Conservation (phyloP, 2,888 invertebrate species). For the Apotomis turbidana region DNA sequence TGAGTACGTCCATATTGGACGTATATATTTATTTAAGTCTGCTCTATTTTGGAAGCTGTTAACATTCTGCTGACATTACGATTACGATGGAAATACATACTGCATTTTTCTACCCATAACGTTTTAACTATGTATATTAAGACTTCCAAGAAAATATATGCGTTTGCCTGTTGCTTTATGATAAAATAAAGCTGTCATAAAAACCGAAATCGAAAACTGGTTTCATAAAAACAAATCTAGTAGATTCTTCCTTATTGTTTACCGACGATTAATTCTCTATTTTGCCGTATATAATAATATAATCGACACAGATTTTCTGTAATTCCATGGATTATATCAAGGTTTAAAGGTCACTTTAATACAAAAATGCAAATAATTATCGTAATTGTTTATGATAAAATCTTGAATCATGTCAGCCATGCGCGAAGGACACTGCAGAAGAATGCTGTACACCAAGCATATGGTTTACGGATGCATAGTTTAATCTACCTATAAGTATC, state of each 20-base stretch:
- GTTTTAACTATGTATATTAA: no score
- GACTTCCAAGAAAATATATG: no score
- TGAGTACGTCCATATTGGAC: not conserved
- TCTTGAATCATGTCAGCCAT: slow-evolving; percentile 31
- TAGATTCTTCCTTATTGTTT: not conserved
- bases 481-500: not conserved
- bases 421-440: slow-evolving; percentile 28
- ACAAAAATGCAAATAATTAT: slow-evolving; percentile 3
- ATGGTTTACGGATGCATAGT: not conserved
- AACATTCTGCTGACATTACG: not conserved
- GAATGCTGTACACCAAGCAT: slow-evolving; percentile 5
- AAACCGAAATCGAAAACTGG: not conserved
- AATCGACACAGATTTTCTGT: slow-evolving; percentile 1
- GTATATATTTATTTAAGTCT: not conserved
- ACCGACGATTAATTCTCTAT: not conserved
- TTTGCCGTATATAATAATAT: not conserved
- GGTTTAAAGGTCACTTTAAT: slow-evolving; percentile 2
- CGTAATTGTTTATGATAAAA: slow-evolving; percentile 20
- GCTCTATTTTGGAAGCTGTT: not conserved
- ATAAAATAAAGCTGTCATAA: not conserved
- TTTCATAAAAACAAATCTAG: not conserved
- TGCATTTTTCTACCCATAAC: no score
- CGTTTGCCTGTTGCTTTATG: not conserved
- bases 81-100: not conserved
- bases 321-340: not conserved